A percentile compares a stretch with the other conserved stretches of the same genome.
These are phyloP conservation scores for Phalacrocorax pelagicus DNA, from an alignment of 2,113 vertebrate species.

Conservation along the genomic window DNA sequence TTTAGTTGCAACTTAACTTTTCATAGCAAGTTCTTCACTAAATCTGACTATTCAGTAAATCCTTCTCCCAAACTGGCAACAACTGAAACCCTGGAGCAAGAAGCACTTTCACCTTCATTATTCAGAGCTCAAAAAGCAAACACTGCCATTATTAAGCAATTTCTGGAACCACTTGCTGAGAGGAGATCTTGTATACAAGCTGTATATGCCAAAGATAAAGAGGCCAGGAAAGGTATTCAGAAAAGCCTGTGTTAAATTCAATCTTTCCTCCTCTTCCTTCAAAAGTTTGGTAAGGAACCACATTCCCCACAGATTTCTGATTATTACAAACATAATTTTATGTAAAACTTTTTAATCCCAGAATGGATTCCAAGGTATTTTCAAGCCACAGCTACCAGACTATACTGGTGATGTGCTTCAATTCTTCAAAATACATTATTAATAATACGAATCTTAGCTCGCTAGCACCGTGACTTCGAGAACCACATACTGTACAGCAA, in stretches of 20 bases:
- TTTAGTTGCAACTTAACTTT: not conserved
- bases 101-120: not conserved
- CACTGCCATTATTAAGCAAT: not conserved
- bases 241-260: not conserved
- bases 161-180: not conserved
- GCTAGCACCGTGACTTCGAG: not conserved
- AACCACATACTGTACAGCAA: not conserved
- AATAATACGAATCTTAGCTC: not conserved
- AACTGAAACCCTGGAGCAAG: not conserved
- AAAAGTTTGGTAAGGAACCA: not conserved
- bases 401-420: not conserved
- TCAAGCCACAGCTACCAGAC: not conserved
- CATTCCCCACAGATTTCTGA: not conserved
- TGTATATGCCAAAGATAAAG: not conserved
- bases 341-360: not conserved
- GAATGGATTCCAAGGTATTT: not conserved
- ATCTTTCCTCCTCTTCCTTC: not conserved
- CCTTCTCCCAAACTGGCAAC: not conserved
- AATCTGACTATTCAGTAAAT: not conserved
- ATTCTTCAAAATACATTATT: not conserved
- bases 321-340: not conserved
- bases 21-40: not conserved
- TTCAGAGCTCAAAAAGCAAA: not conserved
- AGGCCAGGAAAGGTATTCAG: not conserved
- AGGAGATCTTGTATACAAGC: not conserved